Percentiles rank a stretch among this genome's conserved stretches.
Evolutionary conservation across 2,888 invertebrate genomes (phyloP).

Genomic region (Atethmia centrago): DNA sequence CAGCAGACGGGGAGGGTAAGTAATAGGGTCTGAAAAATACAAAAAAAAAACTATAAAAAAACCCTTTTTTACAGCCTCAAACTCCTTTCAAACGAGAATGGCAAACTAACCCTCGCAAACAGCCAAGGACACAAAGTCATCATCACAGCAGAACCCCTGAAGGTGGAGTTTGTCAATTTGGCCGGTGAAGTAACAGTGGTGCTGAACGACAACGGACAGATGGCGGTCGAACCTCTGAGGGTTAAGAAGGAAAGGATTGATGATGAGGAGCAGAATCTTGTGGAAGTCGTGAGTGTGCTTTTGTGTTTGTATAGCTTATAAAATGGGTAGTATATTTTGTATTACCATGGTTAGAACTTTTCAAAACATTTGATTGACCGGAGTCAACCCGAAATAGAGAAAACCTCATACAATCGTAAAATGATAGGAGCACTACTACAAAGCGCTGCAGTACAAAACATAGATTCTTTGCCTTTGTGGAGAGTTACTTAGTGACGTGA

Average conservation of each 20-base stretch:
- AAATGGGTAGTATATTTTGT: background rate
- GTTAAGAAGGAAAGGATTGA: conserved; percentile 90
- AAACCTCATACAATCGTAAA: background rate
- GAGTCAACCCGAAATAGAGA: background rate
- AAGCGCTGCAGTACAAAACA: no score
- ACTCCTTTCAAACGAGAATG: conserved; percentile 79
- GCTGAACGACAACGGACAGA: conserved; percentile 96
- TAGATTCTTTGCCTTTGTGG: background rate
- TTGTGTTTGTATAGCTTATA: conserved; percentile 57
- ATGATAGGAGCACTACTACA: no score
- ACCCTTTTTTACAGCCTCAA: conserved; percentile 75
- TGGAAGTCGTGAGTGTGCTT: conserved; percentile 80
- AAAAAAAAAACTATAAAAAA: background rate
- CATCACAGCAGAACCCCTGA: conserved; percentile 94
- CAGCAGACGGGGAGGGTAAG: no score
- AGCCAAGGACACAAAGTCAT: conserved; percentile 87
- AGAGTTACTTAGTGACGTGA: no score
- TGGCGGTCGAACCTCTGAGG: conserved; percentile 97
- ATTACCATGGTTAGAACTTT: background rate
- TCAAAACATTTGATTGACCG: background rate
- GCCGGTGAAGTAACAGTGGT: conserved; percentile 93
- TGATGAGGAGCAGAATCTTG: conserved; percentile 75
- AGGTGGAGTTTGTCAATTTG: conserved; percentile 94
- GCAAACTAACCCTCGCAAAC: conserved; percentile 79
- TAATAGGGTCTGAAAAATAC: no score